phyloP scores from a whole-genome alignment of 2,113 vertebrate species.

The Spea bombifrons region DNA sequence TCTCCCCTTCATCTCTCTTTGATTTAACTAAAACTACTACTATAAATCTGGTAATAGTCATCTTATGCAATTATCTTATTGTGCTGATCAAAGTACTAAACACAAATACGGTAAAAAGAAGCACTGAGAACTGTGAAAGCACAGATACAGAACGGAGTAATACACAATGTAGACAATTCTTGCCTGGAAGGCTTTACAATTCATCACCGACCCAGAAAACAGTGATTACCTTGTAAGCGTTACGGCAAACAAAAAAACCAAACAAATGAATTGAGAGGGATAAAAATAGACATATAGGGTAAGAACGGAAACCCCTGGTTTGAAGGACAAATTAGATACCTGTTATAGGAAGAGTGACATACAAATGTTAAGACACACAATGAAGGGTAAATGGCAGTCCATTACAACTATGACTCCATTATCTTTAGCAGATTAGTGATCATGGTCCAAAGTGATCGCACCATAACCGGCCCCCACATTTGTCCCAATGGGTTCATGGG shows the following conservation, averaged over 20 bases:
- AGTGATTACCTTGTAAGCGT: conserved; percentile 8
- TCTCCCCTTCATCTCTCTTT: conserved; percentile 11
- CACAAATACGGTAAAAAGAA: neutral
- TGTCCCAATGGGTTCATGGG: too few species aligned
- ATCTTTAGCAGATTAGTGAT: conserved; percentile 28
- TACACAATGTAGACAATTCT: neutral
- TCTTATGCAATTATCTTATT: conserved; percentile 6
- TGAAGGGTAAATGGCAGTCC: conserved; percentile 17
- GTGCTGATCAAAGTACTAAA: conserved; percentile 33
- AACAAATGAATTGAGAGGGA: conserved; percentile 1
- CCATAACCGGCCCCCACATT: neutral
- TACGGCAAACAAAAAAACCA: neutral
- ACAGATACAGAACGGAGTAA: conserved; percentile 28
- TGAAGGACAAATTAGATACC: conserved; percentile 29
- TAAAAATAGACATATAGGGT: conserved; percentile 3
- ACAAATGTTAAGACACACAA: conserved; percentile 8
- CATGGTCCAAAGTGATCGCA: neutral
- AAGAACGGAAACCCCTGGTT: conserved; percentile 15
- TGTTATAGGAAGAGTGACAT: conserved; percentile 3
- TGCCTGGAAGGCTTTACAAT: conserved; percentile 13
- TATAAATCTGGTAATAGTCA: conserved; percentile 31
- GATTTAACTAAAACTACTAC: conserved; percentile 13
- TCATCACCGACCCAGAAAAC: neutral
- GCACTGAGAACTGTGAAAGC: neutral
- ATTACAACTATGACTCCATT: conserved; percentile 32